Evolutionary conservation across 2,113 vertebrate genomes (phyloP).

Genomic region (Aegotheles bennettii): DNA sequence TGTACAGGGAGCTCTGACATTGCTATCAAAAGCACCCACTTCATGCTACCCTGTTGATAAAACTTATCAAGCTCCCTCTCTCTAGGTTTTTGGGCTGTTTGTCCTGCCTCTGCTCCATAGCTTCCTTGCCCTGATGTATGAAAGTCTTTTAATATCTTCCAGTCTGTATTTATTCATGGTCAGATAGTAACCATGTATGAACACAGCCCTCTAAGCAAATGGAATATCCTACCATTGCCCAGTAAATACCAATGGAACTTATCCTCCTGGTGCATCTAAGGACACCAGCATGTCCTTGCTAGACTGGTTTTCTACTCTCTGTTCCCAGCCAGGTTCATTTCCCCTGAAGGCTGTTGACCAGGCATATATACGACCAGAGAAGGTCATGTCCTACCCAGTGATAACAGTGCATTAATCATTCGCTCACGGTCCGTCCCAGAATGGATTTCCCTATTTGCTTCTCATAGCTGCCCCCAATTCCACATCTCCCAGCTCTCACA

Average conservation of each 20-base stretch:
- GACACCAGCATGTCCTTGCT: not conserved
- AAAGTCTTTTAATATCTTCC: not conserved
- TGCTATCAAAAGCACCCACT: not conserved
- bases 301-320: not conserved
- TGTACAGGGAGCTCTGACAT: not conserved
- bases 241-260: not conserved
- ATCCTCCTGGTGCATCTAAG: not conserved
- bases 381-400: not conserved
- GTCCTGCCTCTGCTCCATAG: not conserved
- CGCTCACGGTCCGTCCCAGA: not conserved
- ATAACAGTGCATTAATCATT: not conserved
- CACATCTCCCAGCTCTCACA: not conserved
- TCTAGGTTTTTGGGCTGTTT: not conserved
- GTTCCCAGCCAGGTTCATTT: not conserved
- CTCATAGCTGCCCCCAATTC: not conserved
- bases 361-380: not conserved
- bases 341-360: not conserved
- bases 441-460: not conserved
- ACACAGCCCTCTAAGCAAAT: not conserved
- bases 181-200: not conserved
- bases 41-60: not conserved
- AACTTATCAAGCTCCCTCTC: not conserved
- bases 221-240: not conserved
- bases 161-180: not conserved
- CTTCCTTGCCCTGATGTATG: not conserved